Conservation (phyloP, 2,113 vertebrate species). For the Marmota monax region DNA sequence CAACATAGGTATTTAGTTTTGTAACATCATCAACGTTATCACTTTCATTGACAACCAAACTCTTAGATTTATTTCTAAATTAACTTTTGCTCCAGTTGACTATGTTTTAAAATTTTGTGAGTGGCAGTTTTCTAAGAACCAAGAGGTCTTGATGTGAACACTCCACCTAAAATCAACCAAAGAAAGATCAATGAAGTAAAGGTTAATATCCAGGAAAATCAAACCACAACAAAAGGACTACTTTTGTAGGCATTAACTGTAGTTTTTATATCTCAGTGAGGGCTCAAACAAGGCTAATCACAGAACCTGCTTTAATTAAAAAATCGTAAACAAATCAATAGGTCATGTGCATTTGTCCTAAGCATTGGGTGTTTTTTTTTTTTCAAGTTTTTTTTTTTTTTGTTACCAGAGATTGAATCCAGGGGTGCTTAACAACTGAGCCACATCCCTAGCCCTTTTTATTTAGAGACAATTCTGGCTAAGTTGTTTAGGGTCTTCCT, state of each 20-base stretch:
- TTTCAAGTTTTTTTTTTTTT: no score
- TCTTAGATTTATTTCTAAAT: neutral
- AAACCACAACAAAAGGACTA: neutral
- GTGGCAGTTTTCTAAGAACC: neutral
- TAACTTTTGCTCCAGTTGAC: neutral
- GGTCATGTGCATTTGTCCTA: neutral
- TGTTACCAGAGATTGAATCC: no score
- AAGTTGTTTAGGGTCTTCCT: no score
- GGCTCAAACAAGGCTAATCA: neutral
- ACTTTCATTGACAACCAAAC: neutral
- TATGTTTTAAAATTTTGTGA: conserved; percentile 10
- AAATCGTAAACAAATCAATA: neutral
- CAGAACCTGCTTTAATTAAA: neutral
- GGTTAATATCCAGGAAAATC: neutral
- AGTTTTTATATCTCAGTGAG: neutral
- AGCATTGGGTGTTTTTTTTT: no score
- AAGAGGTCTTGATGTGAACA: neutral
- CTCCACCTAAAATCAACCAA: neutral
- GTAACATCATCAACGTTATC: neutral
- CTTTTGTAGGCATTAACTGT: neutral
- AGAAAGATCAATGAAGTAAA: neutral
- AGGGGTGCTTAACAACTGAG: no score
- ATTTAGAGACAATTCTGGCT: no score
- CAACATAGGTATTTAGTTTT: neutral
- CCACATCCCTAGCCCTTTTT: no score